phyloP scores from a whole-genome alignment of 2,888 invertebrate species.

The Lymantria dispar region DNA sequence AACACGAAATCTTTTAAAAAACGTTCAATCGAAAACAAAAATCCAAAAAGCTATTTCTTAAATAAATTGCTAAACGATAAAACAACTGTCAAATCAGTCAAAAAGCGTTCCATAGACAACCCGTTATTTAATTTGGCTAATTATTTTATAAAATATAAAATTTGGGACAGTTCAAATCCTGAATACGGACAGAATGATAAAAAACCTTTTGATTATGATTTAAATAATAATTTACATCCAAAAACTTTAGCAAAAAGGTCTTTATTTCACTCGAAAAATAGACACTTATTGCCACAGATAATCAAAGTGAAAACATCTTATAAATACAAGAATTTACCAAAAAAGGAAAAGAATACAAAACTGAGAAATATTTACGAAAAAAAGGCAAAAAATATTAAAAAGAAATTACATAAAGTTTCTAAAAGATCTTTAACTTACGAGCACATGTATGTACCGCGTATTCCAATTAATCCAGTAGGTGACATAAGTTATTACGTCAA shows the following conservation, averaged over 20 bases:
- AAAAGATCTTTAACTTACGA: constrained; percentile 40
- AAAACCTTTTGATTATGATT: constrained; percentile 29
- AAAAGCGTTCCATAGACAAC: constrained; percentile 46
- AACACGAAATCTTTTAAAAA: constrained; percentile 32
- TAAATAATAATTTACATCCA: constrained; percentile 38
- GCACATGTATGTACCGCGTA: constrained; percentile 35
- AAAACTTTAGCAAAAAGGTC: constrained; percentile 37
- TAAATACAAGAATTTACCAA: constrained; percentile 13
- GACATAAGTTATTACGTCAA: constrained; percentile 62
- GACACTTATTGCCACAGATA: constrained; percentile 32
- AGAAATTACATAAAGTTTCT: constrained; percentile 1
- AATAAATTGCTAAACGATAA: constrained; percentile 8
- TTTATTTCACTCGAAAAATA: constrained; percentile 18
- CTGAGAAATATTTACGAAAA: neutral
- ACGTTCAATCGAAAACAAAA: constrained; percentile 12
- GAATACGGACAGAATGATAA: constrained; percentile 11
- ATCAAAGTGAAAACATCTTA: constrained; percentile 28
- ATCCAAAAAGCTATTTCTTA: neutral
- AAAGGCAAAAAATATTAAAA: neutral
- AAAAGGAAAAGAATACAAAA: neutral
- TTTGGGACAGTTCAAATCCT: constrained; percentile 52
- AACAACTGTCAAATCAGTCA: constrained; percentile 21
- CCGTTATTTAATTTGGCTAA: constrained; percentile 48
- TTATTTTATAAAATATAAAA: constrained; percentile 62
- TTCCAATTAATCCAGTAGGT: constrained; percentile 42